phyloP scores from a whole-genome alignment of 1,140 invertebrate genomes.

The Microvelia longipes region DNA sequence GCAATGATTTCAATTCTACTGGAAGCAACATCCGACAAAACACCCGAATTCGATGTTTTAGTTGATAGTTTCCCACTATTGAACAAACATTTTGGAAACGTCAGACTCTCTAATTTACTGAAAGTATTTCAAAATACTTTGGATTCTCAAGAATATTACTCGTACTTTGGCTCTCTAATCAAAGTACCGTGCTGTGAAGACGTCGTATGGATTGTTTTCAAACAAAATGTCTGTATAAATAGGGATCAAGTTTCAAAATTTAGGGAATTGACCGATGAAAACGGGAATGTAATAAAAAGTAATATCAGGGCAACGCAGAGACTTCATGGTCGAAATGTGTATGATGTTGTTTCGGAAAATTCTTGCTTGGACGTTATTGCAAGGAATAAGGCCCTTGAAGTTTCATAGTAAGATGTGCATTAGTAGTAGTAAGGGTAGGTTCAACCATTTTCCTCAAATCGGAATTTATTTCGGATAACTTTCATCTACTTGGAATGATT shows the following conservation, averaged over 20 bases:
- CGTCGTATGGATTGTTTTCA: constrained; percentile 55
- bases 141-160: constrained; percentile 34
- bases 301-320: neutral
- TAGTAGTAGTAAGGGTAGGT: neutral
- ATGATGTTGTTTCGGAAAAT: neutral
- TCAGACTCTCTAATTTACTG: neutral
- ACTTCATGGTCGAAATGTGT: neutral
- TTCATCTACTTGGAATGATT: no score
- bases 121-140: neutral
- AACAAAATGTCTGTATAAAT: neutral
- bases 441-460: neutral
- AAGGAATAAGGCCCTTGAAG: neutral
- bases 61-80: neutral
- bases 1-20: neutral
- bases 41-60: neutral
- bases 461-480: neutral
- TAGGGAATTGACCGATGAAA: neutral
- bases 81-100: neutral
- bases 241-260: neutral
- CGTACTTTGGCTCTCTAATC: constrained; percentile 57
- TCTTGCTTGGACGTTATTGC: neutral
- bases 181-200: constrained; percentile 54
- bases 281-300: neutral
- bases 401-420: no score
- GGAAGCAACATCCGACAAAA: neutral